A percentile compares a stretch with the other conserved stretches of the same genome.
phyloP scores from a whole-genome alignment of 1,140 invertebrate species.

The Polyergus mexicanus region DNA sequence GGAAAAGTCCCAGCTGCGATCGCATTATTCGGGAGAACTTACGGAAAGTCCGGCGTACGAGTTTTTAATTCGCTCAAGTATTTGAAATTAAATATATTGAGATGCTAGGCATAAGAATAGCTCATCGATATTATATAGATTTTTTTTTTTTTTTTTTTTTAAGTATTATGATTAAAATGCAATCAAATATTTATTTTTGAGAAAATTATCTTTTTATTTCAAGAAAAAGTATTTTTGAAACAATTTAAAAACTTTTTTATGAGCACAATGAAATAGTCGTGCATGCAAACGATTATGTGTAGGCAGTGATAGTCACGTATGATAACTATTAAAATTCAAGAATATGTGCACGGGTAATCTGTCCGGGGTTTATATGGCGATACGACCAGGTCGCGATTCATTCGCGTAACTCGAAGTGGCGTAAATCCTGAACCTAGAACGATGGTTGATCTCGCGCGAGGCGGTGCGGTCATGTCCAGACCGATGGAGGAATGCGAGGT shows the following conservation, averaged over 20 bases:
- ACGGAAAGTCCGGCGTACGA: slow-evolving; percentile 41
- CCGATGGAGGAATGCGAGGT: slow-evolving; percentile 81
- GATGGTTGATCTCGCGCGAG: slow-evolving; percentile 58
- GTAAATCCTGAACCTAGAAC: slow-evolving; percentile 52
- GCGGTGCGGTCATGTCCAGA: slow-evolving; percentile 52
- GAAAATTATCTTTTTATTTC: neutral
- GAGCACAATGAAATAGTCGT: neutral
- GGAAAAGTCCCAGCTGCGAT: slow-evolving; percentile 55
- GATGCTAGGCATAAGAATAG: slow-evolving; percentile 8
- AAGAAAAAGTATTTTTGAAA: neutral
- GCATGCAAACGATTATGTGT: neutral
- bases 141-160: too few relatives aligned
- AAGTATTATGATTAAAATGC: too few relatives aligned
- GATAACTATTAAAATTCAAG: neutral
- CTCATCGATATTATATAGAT: neutral
- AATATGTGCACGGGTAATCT: neutral
- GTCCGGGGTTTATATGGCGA: neutral
- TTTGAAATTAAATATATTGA: slow-evolving; percentile 32
- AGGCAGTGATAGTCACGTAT: neutral
- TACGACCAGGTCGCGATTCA: neutral
- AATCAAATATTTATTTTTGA: neutral
- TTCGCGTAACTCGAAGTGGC: slow-evolving; percentile 52
- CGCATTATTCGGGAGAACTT: slow-evolving; percentile 35
- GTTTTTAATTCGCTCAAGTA: slow-evolving; percentile 43
- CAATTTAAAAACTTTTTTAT: neutral